phyloP scores from a whole-genome alignment of 2,113 vertebrate species.

The Eleginops maclovinus region DNA sequence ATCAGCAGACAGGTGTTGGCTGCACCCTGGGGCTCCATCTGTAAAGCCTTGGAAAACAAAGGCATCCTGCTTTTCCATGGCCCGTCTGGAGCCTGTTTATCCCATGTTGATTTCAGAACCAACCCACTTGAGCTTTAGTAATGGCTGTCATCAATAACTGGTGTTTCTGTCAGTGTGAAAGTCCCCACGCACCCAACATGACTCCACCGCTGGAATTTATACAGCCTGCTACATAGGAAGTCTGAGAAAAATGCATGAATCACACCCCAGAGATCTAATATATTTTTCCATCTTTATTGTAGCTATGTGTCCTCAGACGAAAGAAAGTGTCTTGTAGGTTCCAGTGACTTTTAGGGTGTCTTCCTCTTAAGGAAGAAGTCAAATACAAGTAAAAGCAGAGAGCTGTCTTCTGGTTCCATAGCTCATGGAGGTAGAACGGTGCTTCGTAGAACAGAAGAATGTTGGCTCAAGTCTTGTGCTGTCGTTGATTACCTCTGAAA shows the following conservation, averaged over 20 bases:
- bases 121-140: conserved; percentile 56
- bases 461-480: too few species aligned
- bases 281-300: not conserved
- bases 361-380: too few species aligned
- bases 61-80: conserved; percentile 32
- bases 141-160: conserved; percentile 75
- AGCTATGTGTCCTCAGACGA: not conserved
- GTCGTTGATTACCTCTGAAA: too few species aligned
- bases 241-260: not conserved
- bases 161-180: conserved; percentile 24
- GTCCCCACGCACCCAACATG: conserved; percentile 6
- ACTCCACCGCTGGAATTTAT: conserved; percentile 3
- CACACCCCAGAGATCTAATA: not conserved
- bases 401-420: too few species aligned
- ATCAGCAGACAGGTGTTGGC: conserved; percentile 63
- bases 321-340: too few species aligned
- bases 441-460: too few species aligned
- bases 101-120: conserved; percentile 56
- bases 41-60: conserved; percentile 44
- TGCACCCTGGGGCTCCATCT: conserved; percentile 56
- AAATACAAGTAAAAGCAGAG: too few species aligned
- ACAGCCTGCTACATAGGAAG: not conserved
- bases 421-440: too few species aligned
- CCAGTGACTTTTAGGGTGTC: too few species aligned
- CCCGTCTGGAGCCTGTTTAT: conserved; percentile 55